Evolutionary conservation across 2,888 invertebrate genomes (phyloP), one percentile per base, ranked within the genome.

Genomic region (Automeris io): DNA sequence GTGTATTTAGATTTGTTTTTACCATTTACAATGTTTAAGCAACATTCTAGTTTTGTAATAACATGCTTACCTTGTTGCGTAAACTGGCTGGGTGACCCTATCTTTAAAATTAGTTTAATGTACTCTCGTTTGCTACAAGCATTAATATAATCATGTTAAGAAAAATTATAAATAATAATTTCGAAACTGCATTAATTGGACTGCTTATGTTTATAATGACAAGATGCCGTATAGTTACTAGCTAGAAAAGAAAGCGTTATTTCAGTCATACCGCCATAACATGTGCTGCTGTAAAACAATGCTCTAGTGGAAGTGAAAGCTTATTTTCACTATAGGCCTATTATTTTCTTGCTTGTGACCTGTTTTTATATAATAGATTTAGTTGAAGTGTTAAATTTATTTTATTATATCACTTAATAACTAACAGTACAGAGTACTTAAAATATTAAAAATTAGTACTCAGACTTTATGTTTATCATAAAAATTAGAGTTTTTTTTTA

Each of bases 321-420:
- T 44, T 42, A 35, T 32, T 48, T 44, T 56, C 50, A 60, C 42
- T 45, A 52, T 45, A 36, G 45, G 33, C 46, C 12, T 21, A 19
- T 44, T 49, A 49, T 42, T 49, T 50, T 49, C 44, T 47, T 40
- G 43, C 32, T n/a, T 37, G 45, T 42, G 41, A 43, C 51, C 52
- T 57, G 57, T 53, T 53, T 44, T 23, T 37, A 34, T 29, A 26
- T 33, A 36, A 39, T 34, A 22, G 33, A 44, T 49, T 49, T 55
- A 57, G 59, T 54, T 47, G 49, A 62, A 59, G 58, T 52, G 50
- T 51, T 51, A 63, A 54, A 60, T 62, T 46, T 42, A 3, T 51
- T 51, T 60, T 63, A 63, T 71, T 65, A 57, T 60, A 61, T 68
- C 51, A 71, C 52, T 42, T 46, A 49, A 57, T 39, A 43, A 55